Evolutionary conservation across 2,113 vertebrate species (phyloP), one percentile per base, ranked within the genome.

Genomic region (Nannobrachium achirus): DNA sequence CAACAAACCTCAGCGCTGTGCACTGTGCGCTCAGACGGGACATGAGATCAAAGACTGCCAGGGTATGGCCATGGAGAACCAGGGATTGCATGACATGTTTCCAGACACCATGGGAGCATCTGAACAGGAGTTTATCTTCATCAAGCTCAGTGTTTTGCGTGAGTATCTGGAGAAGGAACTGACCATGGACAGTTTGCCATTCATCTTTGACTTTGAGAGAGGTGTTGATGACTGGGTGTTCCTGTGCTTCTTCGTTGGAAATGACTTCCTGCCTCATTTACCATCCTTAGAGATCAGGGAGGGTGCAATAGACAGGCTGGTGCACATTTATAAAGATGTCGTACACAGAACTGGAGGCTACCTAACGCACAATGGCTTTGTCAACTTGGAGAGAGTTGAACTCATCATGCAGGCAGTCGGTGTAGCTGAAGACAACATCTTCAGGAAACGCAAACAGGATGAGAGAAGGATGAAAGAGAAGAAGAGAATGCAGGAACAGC

Each of bases 241-340:
- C 86, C 98, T 99, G 97, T 99, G 98, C 80, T 99, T 99, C 92
- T 99, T 99, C 64, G 97, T 99, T 33, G 97, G 98, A 65, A 99
- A 99, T 18, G 98, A 99, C 86, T 99, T 99, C 70, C 93, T 99
- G 55, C 97, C 97, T 38, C 97, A 99, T 46, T 88, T 99, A 57
- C 97, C 98, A 0, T 99, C 97, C 8, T 80, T 99, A 66, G 98
- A 99, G 86, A 99, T 99, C 89, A 99, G 98, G 89, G 98, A 99
- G 89, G 96, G 96, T 67, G 98, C 98, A 0, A 98, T 99, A 1
- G 97, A 99, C 75, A 95, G 97, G 14, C 92, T 99, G 77, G 97
- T 99, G 60, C 91, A 83, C 81, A 98, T 99, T 88, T 99, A 99
- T 79, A 99, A 99, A 89, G 96, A 97, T 1, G 97, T 99, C 4